Evolutionary conservation across 2,113 vertebrate species (phyloP).

Genomic region (Leptobrachium ailaonicum): DNA sequence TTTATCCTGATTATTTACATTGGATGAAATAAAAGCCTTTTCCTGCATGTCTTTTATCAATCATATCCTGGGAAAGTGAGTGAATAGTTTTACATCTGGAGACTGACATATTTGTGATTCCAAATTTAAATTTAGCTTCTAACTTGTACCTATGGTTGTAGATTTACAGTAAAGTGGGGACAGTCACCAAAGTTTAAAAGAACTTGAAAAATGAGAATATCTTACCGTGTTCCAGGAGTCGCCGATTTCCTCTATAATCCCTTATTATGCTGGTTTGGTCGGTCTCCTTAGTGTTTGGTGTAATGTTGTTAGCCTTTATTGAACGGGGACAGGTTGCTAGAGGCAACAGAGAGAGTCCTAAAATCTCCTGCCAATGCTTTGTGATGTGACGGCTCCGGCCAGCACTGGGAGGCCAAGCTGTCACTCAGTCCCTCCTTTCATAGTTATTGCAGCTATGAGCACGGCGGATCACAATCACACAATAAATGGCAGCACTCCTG

Average conservation of each 20-base stretch:
- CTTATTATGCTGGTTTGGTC: conserved; percentile 13
- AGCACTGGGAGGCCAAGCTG: conserved; percentile 18
- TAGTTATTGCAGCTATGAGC: no score
- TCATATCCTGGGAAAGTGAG: no score
- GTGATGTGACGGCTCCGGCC: conserved; percentile 13
- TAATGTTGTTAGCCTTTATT: conserved; percentile 47
- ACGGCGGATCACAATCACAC: no score
- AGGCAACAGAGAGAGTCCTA: conserved; percentile 52
- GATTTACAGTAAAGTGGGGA: not conserved
- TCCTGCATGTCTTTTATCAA: no score
- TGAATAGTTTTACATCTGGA: no score
- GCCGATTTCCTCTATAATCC: conserved; percentile 18
- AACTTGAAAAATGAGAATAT: not conserved
- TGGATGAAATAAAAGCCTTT: no score
- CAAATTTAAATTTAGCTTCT: no score
- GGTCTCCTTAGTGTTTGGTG: conserved; percentile 28
- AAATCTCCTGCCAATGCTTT: conserved; percentile 43
- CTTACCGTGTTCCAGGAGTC: conserved; percentile 23
- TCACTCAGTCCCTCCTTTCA: conserved; percentile 14
- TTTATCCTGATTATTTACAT: no score
- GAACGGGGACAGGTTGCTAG: conserved; percentile 53
- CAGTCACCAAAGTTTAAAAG: not conserved
- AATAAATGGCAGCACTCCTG: no score
- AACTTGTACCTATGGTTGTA: no score
- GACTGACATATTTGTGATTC: no score